Conservation (phyloP, 1,140 invertebrate genomes). For the Drosophila willistoni region DNA sequence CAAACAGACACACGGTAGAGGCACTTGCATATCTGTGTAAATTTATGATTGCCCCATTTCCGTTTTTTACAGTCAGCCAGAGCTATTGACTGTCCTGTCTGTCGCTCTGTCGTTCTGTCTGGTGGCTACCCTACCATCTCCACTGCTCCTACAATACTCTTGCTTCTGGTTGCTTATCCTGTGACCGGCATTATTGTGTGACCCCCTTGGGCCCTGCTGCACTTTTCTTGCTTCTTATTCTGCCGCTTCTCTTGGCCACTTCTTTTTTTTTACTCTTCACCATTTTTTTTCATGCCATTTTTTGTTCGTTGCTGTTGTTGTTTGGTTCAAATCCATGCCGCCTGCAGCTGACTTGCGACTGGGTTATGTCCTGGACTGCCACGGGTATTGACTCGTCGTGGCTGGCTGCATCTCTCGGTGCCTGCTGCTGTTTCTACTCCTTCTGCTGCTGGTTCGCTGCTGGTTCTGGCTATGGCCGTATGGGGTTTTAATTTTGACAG, state of each 20-base stretch:
- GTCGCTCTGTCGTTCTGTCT: constrained; percentile 19
- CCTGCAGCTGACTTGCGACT: constrained; percentile 76
- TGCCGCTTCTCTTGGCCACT: constrained; percentile 29
- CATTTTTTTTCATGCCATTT: constrained; percentile 11
- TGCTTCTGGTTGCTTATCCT: constrained; percentile 68
- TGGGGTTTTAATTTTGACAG: constrained; percentile 82
- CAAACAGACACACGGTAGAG: constrained; percentile 35
- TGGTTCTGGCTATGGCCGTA: constrained; percentile 48
- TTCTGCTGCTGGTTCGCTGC: constrained; percentile 18
- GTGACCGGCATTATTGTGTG: constrained; percentile 77
- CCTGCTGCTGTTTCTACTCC: constrained; percentile 3
- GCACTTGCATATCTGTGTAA: constrained; percentile 82
- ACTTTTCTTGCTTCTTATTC: constrained; percentile 57
- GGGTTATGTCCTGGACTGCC: constrained; percentile 72
- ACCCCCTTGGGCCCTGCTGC: constrained; percentile 63
- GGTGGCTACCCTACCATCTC: constrained; percentile 18
- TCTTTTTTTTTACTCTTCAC: constrained; percentile 19
- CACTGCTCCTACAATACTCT: neutral
- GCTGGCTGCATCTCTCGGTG: constrained; percentile 60
- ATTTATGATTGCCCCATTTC: constrained; percentile 82
- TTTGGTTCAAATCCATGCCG: constrained; percentile 67
- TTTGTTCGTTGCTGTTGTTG: constrained; percentile 31
- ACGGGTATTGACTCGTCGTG: constrained; percentile 78
- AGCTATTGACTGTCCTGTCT: constrained; percentile 67
- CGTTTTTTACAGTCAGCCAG: constrained; percentile 71